Percentiles rank a stretch among this genome's conserved stretches.
phyloP scores from a whole-genome alignment of 37 sponge, comb jelly and placozoan genomes.

The Tethya wilhelma region DNA sequence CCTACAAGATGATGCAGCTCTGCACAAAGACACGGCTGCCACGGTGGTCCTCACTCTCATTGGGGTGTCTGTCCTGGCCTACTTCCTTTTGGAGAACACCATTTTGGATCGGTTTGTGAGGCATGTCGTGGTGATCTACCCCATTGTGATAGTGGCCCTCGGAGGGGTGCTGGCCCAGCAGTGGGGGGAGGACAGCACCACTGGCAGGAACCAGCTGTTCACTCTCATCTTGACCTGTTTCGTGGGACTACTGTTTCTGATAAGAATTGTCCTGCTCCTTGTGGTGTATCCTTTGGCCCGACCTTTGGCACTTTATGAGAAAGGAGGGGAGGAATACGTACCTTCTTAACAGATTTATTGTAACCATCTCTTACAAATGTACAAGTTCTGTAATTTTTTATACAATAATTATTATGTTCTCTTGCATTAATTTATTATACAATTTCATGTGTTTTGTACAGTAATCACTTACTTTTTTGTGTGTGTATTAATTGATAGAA shows the following conservation, averaged over 20 bases:
- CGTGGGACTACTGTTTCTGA: conserved; percentile 6
- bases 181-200: neutral
- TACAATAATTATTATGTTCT: neutral
- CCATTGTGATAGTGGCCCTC: conserved; percentile 38
- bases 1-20: conserved; percentile 7
- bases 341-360: neutral
- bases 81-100: conserved; percentile 55
- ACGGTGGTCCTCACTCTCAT: conserved; percentile 31
- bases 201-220: conserved; percentile 15
- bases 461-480: too few species aligned
- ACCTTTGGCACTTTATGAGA: conserved; percentile 24
- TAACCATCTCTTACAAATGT: neutral
- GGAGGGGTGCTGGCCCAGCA: conserved; percentile 17
- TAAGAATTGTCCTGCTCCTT: conserved; percentile 12
- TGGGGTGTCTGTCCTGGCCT: neutral
- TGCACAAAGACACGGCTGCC: conserved; percentile 7
- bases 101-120: conserved; percentile 34
- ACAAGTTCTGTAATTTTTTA: neutral
- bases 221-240: conserved; percentile 6
- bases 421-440: too few species aligned
- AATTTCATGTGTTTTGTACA: too few species aligned
- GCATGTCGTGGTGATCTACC: conserved; percentile 12
- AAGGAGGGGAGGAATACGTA: neutral
- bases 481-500: too few species aligned
- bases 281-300: conserved; percentile 16